phyloP scores from a whole-genome alignment of 1,140 invertebrate species.

The Anastrepha obliqua region DNA sequence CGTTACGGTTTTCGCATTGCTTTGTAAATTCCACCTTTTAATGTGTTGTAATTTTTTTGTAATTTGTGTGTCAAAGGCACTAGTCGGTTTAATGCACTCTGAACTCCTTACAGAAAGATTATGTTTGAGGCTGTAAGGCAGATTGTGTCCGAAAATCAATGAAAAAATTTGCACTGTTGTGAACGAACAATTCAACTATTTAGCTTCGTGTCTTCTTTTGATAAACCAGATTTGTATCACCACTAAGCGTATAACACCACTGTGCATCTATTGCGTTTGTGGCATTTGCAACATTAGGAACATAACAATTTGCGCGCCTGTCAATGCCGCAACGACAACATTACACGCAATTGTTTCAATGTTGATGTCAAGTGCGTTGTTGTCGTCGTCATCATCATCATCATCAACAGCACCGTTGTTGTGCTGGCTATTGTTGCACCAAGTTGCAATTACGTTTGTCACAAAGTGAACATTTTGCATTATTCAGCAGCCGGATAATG shows the following conservation, averaged over 20 bases:
- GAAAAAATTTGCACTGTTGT: too few species aligned
- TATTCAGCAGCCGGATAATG: constrained; percentile 47
- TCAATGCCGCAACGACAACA: constrained; percentile 51
- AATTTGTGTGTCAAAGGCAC: too few species aligned
- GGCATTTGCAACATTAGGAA: constrained; percentile 43
- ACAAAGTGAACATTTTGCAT: constrained; percentile 50
- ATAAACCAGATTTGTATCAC: too few species aligned
- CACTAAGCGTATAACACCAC: not conserved
- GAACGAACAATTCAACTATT: too few species aligned
- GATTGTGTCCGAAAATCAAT: too few species aligned
- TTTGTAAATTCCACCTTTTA: too few species aligned
- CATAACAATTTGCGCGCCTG: constrained; percentile 51
- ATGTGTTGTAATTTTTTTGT: too few species aligned
- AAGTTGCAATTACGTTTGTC: constrained; percentile 47
- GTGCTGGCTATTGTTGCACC: constrained; percentile 23
- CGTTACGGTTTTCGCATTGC: too few species aligned
- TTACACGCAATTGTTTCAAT: constrained; percentile 52
- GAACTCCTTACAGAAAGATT: too few species aligned
- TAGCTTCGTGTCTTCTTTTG: too few species aligned
- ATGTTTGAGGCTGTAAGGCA: too few species aligned
- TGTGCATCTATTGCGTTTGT: constrained; percentile 22
- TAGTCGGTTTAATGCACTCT: too few species aligned
- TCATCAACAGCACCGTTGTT: not conserved
- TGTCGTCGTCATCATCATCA: constrained; percentile 11
- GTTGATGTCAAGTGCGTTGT: constrained; percentile 51